Evolutionary conservation across 1,140 invertebrate species (phyloP), one percentile per base, ranked within the genome.

Genomic region (Lasaia peninsularis): DNA sequence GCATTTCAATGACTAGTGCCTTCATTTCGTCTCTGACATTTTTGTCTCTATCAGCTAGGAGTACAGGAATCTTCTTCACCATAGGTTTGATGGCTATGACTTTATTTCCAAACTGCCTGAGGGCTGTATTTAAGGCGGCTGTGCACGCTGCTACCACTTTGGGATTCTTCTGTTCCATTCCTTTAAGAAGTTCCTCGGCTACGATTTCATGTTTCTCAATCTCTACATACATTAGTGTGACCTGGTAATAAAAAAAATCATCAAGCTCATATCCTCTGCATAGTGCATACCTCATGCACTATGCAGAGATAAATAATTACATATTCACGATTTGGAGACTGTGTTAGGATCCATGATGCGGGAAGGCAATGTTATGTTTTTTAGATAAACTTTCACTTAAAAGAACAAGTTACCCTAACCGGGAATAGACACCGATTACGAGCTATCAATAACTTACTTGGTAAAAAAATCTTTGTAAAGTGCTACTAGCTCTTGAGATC

Each of bases 131-230:
- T 5, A 96, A 76, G 12, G 94, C 92, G 11, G 92, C 89, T n/a
- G 97, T 92, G 83, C 95, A 98, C 0, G 94, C 96, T 2, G 95
- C 88, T 3, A 98, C 95, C 63, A 98, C 96, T 91, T 99, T 99
- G 0, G 98, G 98, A 88, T 98, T 98, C 86, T 99, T 99, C 58
- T 94, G 94, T 66, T 98, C 97, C 79, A 98, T 94, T 21, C 97
- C 98, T 90, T 98, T 98, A 2, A 98, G 89, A 5, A 99, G 88
- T 88, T 98, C 97, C 74, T 99, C 98, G 80, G 96, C 90, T 0
- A 98, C 96, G 34, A 93, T 82, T 69, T 99, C 98, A 62, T 96
- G 94, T 84, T 98, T 98, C 78, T 99, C 98, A 69, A 98, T 97
- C 91, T 99, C 98, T 69, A 99, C 93, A 78, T 95, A 98, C 95